Evolutionary conservation across 1,140 invertebrate genomes (phyloP), one percentile per base, ranked within the genome.

Genomic region (Vanessa atalanta): DNA sequence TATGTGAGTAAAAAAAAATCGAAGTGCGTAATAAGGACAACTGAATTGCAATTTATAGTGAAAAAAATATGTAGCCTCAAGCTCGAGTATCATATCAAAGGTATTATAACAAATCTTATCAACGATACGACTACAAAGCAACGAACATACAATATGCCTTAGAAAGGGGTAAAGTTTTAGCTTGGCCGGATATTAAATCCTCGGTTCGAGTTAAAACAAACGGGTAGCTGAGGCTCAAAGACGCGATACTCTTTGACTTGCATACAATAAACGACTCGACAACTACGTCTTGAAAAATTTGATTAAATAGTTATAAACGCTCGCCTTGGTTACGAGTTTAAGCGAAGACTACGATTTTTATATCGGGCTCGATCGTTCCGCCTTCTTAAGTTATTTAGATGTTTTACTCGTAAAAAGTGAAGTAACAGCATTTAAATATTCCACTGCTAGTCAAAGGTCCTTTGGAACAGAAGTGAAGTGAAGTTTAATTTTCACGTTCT

Each of bases 111-210:
- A 37, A 8, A 61, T 61, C 16, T 51, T 61, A 9, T 15, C 12
- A 37, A 9, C 15, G 14, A 61, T 37, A 20, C 20, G 20, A 16
- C 53, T 61, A 14, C 12, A 37, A 23, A 61, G 31, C 57, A n/a
- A 14, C 57, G 26, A 15, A 37, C 57, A 61, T 13, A 61, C 57
- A 15, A 57, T 57, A 57, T 23, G 53, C 53, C 9, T 43, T 23
- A 23, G 8, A 37, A 61, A 61, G 31, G 57, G 57, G 16, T 31
- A 15, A 61, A 61, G 57, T 61, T 73, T 55, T 60, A 67, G 68
- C 69, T 69, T 65, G 64, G 37, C 69, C 69, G 72, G 76, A 78
- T 78, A 78, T 78, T 78, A 78, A 68, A 74, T 75, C 60, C 65
- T 67, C 43, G 66, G 53, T 60, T 48, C 50, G 48, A 78, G 68